Conservation (phyloP, 2,113 vertebrate species). For the Bufo gargarizans region DNA sequence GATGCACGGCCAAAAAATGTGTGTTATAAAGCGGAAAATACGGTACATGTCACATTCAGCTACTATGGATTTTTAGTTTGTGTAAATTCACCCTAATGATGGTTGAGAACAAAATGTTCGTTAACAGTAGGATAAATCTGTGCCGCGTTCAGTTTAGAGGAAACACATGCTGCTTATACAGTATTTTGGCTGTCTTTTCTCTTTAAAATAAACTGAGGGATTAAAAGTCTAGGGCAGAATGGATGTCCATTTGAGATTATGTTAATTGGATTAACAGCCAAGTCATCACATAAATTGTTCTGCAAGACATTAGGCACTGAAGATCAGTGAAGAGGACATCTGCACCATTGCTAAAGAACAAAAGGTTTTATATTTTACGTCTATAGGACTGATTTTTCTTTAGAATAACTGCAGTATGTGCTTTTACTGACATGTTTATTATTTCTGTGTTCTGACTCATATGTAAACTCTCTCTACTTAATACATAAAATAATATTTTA, state of each 20-base stretch:
- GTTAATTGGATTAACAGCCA: constrained; percentile 77
- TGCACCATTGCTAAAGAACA: background rate
- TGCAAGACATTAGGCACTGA: constrained; percentile 58
- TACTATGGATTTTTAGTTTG: too few species aligned
- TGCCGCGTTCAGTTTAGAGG: too few species aligned
- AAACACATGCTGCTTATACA: too few species aligned
- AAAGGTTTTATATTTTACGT: background rate
- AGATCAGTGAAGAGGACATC: background rate
- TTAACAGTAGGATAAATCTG: too few species aligned
- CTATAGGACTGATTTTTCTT: background rate
- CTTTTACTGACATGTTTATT: background rate
- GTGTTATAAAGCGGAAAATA: too few species aligned
- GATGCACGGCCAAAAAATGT: too few species aligned
- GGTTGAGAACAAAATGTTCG: too few species aligned
- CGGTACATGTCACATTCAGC: too few species aligned
- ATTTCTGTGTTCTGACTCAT: background rate
- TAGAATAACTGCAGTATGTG: background rate
- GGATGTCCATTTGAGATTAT: constrained; percentile 60
- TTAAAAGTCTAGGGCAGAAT: background rate
- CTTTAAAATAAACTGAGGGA: constrained; percentile 18
- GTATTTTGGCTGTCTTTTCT: background rate
- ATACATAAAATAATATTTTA: background rate
- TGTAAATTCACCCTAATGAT: too few species aligned
- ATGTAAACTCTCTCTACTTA: background rate
- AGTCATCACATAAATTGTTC: constrained; percentile 72